phyloP scores from a whole-genome alignment of 2,888 invertebrate genomes.

The Plusia festucae region DNA sequence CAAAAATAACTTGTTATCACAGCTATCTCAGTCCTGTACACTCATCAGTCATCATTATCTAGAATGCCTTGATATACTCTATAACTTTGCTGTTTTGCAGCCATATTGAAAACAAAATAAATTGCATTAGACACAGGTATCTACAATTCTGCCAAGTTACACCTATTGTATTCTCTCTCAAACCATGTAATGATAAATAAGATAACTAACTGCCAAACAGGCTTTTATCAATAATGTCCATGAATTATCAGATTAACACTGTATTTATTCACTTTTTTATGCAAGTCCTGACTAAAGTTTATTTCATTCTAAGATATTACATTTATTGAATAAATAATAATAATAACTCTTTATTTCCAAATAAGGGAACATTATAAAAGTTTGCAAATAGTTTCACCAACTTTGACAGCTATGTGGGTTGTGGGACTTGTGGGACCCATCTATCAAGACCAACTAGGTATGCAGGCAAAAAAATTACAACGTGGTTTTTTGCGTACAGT shows the following conservation, averaged over 20 bases:
- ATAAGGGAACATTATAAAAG: conserved; percentile 23
- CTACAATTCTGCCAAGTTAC: conserved; percentile 49
- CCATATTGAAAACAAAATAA: conserved; percentile 41
- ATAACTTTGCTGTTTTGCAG: conserved; percentile 45
- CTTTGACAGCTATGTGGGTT: conserved; percentile 37
- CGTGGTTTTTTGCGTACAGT: conserved; percentile 41
- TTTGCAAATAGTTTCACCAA: conserved; percentile 41
- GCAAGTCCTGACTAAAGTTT: conserved; percentile 12
- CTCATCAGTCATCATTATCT: conserved; percentile 81
- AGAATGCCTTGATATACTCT: conserved; percentile 67
- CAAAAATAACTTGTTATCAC: conserved; percentile 63
- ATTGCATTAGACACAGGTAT: conserved; percentile 42
- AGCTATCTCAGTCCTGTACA: conserved; percentile 71
- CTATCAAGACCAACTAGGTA: conserved; percentile 43
- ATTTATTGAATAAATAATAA: conserved; percentile 7
- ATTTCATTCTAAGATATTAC: too few species aligned
- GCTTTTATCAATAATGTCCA: conserved; percentile 25
- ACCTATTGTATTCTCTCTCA: conserved; percentile 45
- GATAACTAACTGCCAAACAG: conserved; percentile 30
- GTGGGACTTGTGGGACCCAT: conserved; percentile 43
- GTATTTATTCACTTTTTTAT: not conserved
- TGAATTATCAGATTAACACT: conserved; percentile 23
- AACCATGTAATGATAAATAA: conserved; percentile 38
- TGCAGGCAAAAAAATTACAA: conserved; percentile 40
- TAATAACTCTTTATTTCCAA: too few species aligned